Evolutionary conservation across 2,797 vertebrate species (phyloP).

Genomic region (Xiphorhynchus erythropygius): DNA sequence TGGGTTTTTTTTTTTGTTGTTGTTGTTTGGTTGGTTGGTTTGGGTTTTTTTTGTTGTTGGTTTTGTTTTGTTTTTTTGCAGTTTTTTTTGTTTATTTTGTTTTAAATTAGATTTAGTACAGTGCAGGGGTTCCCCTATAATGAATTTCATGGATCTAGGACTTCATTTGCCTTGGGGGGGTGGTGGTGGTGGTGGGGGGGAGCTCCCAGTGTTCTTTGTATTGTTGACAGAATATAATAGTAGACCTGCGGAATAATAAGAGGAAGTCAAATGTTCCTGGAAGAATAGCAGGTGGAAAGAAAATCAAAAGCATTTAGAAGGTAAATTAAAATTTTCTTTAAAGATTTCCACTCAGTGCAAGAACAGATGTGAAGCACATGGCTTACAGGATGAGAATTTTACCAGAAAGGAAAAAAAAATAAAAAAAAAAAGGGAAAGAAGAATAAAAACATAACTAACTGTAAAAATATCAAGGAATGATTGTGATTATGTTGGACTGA

Average conservation of each 20-base stretch:
- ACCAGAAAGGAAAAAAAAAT: not conserved
- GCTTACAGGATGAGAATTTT: not conserved
- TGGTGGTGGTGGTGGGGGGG: rapidly evolving
- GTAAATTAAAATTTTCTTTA: not conserved
- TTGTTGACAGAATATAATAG: not conserved
- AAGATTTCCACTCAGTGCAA: not conserved
- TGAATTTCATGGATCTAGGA: not conserved
- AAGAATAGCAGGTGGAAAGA: not conserved
- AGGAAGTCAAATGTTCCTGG: not conserved
- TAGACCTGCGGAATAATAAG: not conserved
- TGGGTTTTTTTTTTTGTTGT: too few relatives aligned
- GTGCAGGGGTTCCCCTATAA: not conserved
- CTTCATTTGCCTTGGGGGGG: not conserved
- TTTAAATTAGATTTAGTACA: not conserved
- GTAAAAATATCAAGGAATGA: not conserved
- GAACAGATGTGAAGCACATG: conserved; percentile 15
- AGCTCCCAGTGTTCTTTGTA: not conserved
- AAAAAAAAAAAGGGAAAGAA: not conserved
- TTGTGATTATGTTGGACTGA: not conserved
- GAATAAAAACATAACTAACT: not conserved
- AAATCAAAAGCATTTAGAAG: not conserved
- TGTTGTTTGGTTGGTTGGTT: too few relatives aligned
- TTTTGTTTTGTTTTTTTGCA: too few relatives aligned
- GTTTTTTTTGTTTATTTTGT: too few relatives aligned
- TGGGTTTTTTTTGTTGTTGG: too few relatives aligned